Percentiles rank a stretch among this genome's conserved stretches.
Conservation (phyloP, 92 coral and sea anemone species). For the Palythoa grandiflora region DNA sequence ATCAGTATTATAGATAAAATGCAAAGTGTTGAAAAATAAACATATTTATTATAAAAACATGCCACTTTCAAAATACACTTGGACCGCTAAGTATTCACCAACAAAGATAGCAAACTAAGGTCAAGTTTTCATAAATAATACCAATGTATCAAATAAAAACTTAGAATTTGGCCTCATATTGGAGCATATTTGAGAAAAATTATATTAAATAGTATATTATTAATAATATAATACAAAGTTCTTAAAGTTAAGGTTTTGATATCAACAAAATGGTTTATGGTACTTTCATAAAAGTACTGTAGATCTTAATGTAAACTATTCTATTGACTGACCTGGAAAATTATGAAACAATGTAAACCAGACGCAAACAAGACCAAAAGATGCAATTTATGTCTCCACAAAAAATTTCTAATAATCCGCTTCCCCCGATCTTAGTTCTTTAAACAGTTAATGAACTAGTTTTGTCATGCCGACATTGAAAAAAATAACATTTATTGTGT, state of each 20-base stretch:
- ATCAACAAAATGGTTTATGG: neutral
- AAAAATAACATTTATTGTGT: too few relatives aligned
- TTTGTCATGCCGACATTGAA: too few relatives aligned
- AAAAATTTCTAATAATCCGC: too few relatives aligned
- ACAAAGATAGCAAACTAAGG: neutral
- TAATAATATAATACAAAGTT: neutral
- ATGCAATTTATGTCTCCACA: too few relatives aligned
- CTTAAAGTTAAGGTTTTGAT: neutral
- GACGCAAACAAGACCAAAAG: too few relatives aligned
- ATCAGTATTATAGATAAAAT: conserved; percentile 3
- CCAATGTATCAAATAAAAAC: neutral
- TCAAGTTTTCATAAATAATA: neutral
- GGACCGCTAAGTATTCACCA: neutral
- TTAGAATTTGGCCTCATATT: neutral
- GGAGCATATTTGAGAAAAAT: neutral
- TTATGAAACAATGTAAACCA: too few relatives aligned
- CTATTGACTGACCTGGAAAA: too few relatives aligned
- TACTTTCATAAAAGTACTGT: neutral
- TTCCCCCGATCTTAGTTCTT: too few relatives aligned
- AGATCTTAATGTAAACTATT: too few relatives aligned
- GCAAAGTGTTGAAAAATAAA: neutral
- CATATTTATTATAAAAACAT: neutral
- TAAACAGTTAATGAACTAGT: too few relatives aligned
- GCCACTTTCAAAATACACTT: neutral
- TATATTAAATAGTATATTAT: too few relatives aligned